A percentile compares a stretch with the other conserved stretches of the same genome.
phyloP scores from a whole-genome alignment of 2,888 invertebrate genomes.

The Thecophora atra region DNA sequence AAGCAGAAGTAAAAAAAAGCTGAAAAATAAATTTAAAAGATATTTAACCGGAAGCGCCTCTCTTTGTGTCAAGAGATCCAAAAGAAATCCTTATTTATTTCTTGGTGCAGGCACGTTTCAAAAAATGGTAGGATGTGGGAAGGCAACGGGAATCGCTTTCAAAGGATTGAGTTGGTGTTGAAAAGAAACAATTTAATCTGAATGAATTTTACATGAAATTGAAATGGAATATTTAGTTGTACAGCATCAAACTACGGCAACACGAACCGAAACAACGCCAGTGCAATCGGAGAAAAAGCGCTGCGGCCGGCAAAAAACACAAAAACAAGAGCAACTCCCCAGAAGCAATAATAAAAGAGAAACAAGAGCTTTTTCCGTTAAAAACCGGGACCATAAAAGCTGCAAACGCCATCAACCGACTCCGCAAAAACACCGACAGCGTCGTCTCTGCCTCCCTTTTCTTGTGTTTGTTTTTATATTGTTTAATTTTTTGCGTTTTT shows the following conservation, averaged over 20 bases:
- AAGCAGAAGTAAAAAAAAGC: no score
- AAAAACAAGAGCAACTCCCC: slow-evolving; percentile 10
- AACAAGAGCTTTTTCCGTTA: slow-evolving; percentile 9
- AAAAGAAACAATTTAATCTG: slow-evolving; percentile 21
- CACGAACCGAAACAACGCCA: slow-evolving; percentile 11
- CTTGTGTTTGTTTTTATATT: neutral
- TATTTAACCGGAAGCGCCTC: no score
- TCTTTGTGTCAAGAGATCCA: no score
- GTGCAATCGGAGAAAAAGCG: neutral
- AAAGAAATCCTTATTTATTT: no score
- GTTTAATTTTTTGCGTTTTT: neutral
- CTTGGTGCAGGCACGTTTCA: no score
- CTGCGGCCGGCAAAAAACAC: neutral
- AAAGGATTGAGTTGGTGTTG: no score
- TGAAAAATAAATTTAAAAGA: no score
- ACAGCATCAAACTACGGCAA: neutral
- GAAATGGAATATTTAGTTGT: slow-evolving; percentile 27
- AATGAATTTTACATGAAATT: slow-evolving; percentile 37
- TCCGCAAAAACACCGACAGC: no score
- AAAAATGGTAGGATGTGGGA: no score
- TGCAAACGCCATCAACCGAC: neutral
- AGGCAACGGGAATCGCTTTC: no score
- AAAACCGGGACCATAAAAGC: neutral
- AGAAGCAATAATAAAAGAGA: slow-evolving; percentile 12
- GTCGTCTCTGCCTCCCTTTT: slow-evolving; percentile 16